These are phyloP conservation scores for Drosophila mayri DNA, from an alignment of 1,140 invertebrate genomes.

Conservation along the genomic window DNA sequence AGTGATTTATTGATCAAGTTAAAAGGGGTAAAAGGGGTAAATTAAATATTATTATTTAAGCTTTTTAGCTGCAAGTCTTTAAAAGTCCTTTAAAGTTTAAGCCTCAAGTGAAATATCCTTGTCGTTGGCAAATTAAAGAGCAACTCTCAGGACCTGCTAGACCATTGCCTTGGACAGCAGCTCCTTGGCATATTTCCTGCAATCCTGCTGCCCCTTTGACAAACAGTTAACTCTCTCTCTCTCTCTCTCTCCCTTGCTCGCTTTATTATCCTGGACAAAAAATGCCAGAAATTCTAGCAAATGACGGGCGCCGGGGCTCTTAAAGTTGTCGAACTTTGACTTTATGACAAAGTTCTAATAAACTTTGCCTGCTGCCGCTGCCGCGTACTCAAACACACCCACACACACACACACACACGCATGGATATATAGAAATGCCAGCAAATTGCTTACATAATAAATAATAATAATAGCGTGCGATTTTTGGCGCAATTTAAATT, in stretches of 20 bases:
- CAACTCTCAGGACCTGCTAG: not conserved
- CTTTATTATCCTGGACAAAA: conserved; percentile 13
- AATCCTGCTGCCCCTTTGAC: conserved; percentile 4
- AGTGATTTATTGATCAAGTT: not conserved
- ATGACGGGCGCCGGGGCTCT: conserved; percentile 12
- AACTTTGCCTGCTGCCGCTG: conserved; percentile 37
- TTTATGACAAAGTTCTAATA: conserved; percentile 74
- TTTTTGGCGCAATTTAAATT: conserved; percentile 81
- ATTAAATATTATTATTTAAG: not conserved
- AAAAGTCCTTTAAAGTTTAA: not conserved
- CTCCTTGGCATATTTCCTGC: not conserved
- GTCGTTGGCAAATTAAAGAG: conserved; percentile 1
- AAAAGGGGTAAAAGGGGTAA: no score
- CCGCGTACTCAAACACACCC: not conserved
- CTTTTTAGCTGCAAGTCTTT: no score
- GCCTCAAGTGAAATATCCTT: not conserved
- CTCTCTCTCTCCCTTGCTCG: not conserved
- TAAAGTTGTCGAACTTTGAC: conserved; percentile 60
- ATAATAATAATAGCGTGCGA: conserved; percentile 81
- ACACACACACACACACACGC: conserved; percentile 18
- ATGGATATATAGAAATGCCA: conserved; percentile 48
- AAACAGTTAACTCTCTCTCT: conserved; percentile 1
- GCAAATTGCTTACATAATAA: conserved; percentile 81
- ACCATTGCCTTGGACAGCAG: not conserved
- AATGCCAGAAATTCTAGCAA: conserved; percentile 21